These are phyloP conservation scores for Xanthorhoe designata DNA, from an alignment of 2,888 invertebrate species.

Conservation along the genomic window DNA sequence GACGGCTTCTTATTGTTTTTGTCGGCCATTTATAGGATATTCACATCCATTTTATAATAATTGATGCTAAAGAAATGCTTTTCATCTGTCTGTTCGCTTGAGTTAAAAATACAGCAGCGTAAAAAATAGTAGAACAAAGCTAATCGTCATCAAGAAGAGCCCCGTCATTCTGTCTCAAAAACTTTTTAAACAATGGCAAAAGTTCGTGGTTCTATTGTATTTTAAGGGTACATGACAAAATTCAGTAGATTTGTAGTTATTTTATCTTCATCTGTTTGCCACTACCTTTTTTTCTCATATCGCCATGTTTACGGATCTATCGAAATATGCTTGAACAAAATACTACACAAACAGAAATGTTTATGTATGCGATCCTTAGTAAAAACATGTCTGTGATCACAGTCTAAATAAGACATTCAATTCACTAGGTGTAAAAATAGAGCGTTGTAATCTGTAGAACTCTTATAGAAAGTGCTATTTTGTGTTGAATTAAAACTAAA, in stretches of 20 bases:
- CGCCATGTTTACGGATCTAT: background rate
- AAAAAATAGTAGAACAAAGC: background rate
- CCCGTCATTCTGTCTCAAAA: background rate
- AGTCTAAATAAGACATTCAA: constrained; percentile 12
- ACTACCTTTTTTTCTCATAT: background rate
- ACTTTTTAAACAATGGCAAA: background rate
- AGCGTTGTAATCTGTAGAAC: background rate
- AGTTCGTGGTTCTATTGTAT: background rate
- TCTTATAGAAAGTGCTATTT: no score
- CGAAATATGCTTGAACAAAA: constrained; percentile 4
- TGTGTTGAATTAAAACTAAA: no score
- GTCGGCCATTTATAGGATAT: constrained; percentile 58
- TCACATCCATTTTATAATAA: constrained; percentile 43
- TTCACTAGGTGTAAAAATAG: background rate
- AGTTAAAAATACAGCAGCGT: constrained; percentile 7
- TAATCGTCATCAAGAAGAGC: background rate
- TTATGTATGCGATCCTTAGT: constrained; percentile 41
- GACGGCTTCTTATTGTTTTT: constrained; percentile 80
- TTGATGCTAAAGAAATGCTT: constrained; percentile 19
- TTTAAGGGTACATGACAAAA: constrained; percentile 5
- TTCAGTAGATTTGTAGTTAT: background rate
- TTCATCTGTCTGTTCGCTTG: constrained; percentile 18
- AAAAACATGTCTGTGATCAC: constrained; percentile 30
- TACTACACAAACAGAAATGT: constrained; percentile 31
- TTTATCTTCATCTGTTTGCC: background rate